Base-by-base conservation (phyloP, 2,797 vertebrate species). In the Telmatherina bonti region DNA sequence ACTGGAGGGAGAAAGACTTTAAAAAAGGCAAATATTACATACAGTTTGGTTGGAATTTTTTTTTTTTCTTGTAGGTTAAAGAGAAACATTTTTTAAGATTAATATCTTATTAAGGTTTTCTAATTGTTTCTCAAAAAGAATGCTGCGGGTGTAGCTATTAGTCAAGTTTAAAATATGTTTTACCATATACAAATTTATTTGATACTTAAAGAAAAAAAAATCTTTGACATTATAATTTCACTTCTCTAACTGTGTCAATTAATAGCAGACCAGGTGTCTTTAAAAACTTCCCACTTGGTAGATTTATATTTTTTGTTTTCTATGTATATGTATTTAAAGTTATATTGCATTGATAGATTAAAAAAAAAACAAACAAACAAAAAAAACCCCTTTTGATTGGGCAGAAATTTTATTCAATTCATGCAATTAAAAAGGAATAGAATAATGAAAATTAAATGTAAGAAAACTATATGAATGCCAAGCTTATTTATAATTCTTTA, bases 1-100 rank as follows among this genome's bases (percentile, higher is more conserved):
- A 88, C 88, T 88, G 80, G 81, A 87, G 88, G 86, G 81, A 79
- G 35, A 47, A 54, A 30, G 24, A 72, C 43, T 18, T 7, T 9
- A 59, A 76, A 79, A 83, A 70, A 76, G 15, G 1, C 36, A 58
- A 63, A 81, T 70, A 24, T 54, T 55, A 4, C 62, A 38, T 51
- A 51, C 0, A 70, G 60, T 82, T 74, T 76, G 53, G 30, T 43
- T 36, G 11, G 54, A 65, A 41, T 4, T 56, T 62, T 15, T 12
- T 43, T 20, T 45, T 67, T 0, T 0, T 36, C 57, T 6, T 22
- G 41, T 3, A 20, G 1, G 60, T 11, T 36, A 7, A 13, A 38
- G 24, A 58, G 20, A 38, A 26, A 2, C 36, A 36, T 16, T 7
- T 49, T 16, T 7, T 49, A 52, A 38, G 7, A 16, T 7, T 6